Evolutionary conservation across 2,113 vertebrate species (phyloP).

Genomic region (zebrafish (Danio rerio)): GRCz12tu NC_133191.1:52347001-52347500

Average conservation of each 20-base stretch:
- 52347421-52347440: too few relatives aligned
- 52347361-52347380: too few relatives aligned
- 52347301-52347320: background rate
- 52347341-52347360: too few relatives aligned
- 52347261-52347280: too few relatives aligned
- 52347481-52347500: too few relatives aligned
- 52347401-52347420: too few relatives aligned
- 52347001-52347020: constrained; percentile 95
- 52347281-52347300: too few relatives aligned
- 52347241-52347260: background rate
- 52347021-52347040: constrained; percentile 97
- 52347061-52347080: constrained; percentile 90
- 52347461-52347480: too few relatives aligned
- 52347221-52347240: background rate
- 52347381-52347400: too few relatives aligned
- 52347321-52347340: too few relatives aligned
- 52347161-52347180: background rate
- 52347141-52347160: background rate
- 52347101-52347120: background rate
- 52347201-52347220: background rate
- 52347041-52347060: constrained; percentile 95
- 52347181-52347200: background rate
- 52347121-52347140: background rate
- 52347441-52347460: too few relatives aligned
- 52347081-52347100: background rate